Conservation (phyloP, 2,888 invertebrate genomes). For the Eristalis tenax region DNA sequence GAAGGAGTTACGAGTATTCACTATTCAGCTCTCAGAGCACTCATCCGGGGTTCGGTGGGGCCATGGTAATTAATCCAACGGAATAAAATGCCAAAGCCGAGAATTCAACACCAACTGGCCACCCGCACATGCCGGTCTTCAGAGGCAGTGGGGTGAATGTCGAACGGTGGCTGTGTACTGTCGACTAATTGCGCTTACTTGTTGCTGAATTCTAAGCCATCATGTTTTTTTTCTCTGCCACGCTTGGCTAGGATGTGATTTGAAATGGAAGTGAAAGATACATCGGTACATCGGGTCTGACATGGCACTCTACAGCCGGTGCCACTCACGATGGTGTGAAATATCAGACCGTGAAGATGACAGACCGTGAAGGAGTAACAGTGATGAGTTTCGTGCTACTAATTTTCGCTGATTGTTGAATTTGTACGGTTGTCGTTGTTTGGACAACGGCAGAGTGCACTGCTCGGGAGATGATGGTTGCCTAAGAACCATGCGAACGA, state of each 20-base stretch:
- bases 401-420: constrained; percentile 49
- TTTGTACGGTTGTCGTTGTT: constrained; percentile 9
- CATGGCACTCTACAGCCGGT: not conserved
- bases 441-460: not conserved
- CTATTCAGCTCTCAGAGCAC: constrained; percentile 8
- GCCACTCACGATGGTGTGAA: constrained; percentile 7
- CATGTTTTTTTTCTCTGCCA: not conserved
- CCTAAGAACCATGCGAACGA: not conserved
- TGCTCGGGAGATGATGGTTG: not conserved
- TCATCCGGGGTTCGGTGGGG: constrained; percentile 1
- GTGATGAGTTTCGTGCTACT: constrained; percentile 58
- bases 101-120: constrained; percentile 27
- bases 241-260: constrained; percentile 8
- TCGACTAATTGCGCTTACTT: constrained; percentile 51
- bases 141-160: not conserved
- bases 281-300: not conserved
- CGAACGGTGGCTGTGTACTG: not conserved
- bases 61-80: constrained; percentile 30
- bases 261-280: constrained; percentile 19
- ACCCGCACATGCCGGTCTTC: constrained; percentile 18
- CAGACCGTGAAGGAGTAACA: constrained; percentile 60
- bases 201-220: constrained; percentile 24
- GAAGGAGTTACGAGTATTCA: constrained; percentile 3
- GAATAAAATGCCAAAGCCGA: constrained; percentile 30
- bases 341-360: constrained; percentile 64